phyloP scores from a whole-genome alignment of 2,888 invertebrate genomes.

The Lepidonotus clava region DNA sequence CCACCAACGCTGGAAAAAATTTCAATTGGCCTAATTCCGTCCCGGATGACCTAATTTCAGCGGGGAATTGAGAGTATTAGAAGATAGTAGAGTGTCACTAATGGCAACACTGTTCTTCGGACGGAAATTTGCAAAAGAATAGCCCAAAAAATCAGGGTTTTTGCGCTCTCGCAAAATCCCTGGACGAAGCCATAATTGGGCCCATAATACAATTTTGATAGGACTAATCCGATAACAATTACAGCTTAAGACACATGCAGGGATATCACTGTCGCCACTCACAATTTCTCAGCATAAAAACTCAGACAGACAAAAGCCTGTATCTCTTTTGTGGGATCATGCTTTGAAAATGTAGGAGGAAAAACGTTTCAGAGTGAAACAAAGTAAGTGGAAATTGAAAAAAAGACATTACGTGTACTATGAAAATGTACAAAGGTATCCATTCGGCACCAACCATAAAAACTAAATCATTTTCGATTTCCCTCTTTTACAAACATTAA shows the following conservation, averaged over 20 bases:
- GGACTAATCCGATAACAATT: constrained; percentile 26
- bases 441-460: too few relatives aligned
- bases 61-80: background rate
- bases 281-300: background rate
- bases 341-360: background rate
- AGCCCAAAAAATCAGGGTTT: background rate
- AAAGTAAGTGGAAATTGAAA: background rate
- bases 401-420: background rate
- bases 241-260: constrained; percentile 1
- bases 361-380: background rate
- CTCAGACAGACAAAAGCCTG: background rate
- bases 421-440: too few relatives aligned
- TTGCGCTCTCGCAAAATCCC: constrained; percentile 21
- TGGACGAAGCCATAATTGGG: constrained; percentile 41
- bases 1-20: constrained; percentile 7
- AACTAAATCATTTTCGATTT: too few relatives aligned
- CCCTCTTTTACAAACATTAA: too few relatives aligned
- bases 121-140: background rate
- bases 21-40: constrained; percentile 33
- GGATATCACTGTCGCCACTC: background rate
- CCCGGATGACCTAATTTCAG: constrained; percentile 52
- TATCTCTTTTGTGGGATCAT: background rate
- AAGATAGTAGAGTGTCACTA: background rate
- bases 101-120: constrained; percentile 14
- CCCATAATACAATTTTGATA: constrained; percentile 11